These are phyloP conservation scores for Oryzias celebensis DNA, from an alignment of 2,113 vertebrate genomes.

Conservation along the genomic window DNA sequence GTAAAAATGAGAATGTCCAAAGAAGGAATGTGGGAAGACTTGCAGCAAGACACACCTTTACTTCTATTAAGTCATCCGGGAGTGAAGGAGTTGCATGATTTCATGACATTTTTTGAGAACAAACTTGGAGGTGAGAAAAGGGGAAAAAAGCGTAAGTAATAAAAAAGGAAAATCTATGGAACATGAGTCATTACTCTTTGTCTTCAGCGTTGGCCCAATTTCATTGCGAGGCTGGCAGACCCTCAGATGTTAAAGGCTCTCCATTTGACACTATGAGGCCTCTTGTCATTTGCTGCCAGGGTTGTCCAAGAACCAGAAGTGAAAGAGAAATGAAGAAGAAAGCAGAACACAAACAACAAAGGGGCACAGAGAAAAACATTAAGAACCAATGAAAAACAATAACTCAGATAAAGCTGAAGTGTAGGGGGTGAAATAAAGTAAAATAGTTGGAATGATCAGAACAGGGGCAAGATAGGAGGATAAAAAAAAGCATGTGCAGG, in stretches of 20 bases:
- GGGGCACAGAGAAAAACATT: constrained; percentile 35
- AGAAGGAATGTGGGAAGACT: too few relatives aligned
- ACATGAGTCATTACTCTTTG: constrained; percentile 59
- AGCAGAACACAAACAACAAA: constrained; percentile 19
- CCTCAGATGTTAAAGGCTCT: constrained; percentile 72
- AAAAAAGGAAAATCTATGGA: constrained; percentile 5
- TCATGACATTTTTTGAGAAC: neutral
- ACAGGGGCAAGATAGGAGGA: neutral
- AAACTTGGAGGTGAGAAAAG: constrained; percentile 7
- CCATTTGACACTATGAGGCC: constrained; percentile 65
- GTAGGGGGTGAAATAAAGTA: neutral
- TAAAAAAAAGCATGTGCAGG: constrained; percentile 10
- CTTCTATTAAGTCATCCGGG: neutral
- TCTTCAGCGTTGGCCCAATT: constrained; percentile 33
- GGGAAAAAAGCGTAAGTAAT: neutral
- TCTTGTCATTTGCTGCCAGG: constrained; percentile 61
- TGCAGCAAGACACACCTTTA: too few relatives aligned
- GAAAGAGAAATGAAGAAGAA: constrained; percentile 31
- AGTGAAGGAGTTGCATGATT: neutral
- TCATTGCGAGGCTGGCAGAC: constrained; percentile 48
- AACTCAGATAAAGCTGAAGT: constrained; percentile 25
- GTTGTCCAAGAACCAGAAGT: constrained; percentile 25
- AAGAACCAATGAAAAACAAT: constrained; percentile 32
- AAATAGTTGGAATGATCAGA: neutral
- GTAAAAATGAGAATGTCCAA: too few relatives aligned